Evolutionary conservation across 2,888 invertebrate species (phyloP).

Genomic region (Clistopyga incitator): DNA sequence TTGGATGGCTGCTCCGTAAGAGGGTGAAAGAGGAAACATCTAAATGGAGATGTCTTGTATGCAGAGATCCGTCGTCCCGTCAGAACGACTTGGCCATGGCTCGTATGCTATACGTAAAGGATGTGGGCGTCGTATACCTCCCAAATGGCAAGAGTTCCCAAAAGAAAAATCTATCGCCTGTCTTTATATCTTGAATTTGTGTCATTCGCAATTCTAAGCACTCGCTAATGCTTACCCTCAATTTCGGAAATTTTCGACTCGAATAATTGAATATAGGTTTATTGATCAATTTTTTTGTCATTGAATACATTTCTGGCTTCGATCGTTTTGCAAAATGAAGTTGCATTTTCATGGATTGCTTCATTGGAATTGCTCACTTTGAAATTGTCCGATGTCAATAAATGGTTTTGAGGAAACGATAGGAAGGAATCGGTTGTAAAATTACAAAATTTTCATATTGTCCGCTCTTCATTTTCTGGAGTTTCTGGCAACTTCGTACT

Average conservation of each 20-base stretch:
- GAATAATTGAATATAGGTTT: background rate
- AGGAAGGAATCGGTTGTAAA: no score
- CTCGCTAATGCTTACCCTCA: no score
- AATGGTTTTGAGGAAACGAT: no score
- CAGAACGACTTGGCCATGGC: conserved; percentile 74
- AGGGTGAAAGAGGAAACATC: conserved; percentile 73
- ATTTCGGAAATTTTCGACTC: background rate
- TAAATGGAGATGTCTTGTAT: conserved; percentile 83
- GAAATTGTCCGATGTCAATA: no score
- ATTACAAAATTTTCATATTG: no score
- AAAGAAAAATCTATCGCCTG: conserved; percentile 71
- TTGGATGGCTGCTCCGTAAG: conserved; percentile 47
- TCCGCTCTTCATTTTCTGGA: no score
- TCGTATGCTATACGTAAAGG: conserved; percentile 70
- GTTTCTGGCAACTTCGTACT: no score
- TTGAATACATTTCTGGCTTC: background rate
- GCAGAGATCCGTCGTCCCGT: conserved; percentile 76
- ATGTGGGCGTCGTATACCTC: conserved; percentile 59
- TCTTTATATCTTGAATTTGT: no score
- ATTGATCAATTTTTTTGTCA: background rate
- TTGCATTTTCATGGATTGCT: no score
- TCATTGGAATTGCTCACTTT: no score
- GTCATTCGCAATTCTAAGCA: no score
- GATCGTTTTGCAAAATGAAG: no score
- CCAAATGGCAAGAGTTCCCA: conserved; percentile 80